Evolutionary conservation across 2,113 vertebrate genomes (phyloP).

Genomic region (Odocoileus virginianus): DNA sequence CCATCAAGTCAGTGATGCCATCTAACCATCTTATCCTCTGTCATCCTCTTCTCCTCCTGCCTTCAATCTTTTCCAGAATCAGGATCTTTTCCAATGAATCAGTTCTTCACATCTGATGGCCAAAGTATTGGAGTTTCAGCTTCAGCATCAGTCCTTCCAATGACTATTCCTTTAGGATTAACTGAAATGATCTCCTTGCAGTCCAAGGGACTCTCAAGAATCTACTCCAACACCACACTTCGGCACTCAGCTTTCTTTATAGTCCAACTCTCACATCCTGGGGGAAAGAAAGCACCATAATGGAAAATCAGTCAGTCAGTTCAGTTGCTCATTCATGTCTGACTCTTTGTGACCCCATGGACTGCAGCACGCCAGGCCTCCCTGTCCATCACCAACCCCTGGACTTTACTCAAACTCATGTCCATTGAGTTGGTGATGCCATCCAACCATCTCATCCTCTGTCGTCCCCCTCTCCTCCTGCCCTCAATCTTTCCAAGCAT

Average conservation of each 20-base stretch:
- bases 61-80: not conserved
- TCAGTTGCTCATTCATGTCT: not conserved
- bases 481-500: not conserved
- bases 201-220: not conserved
- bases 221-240: not conserved
- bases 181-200: not conserved
- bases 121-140: not conserved
- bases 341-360: not conserved
- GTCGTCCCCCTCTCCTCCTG: not conserved
- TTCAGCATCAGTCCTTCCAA: not conserved
- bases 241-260: not conserved
- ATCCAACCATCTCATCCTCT: not conserved
- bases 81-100: not conserved
- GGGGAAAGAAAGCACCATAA: not conserved
- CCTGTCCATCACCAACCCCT: not conserved
- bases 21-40: not conserved
- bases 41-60: not conserved
- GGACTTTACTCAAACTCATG: not conserved
- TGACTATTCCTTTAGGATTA: not conserved
- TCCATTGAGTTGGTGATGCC: not conserved
- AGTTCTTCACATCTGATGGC: not conserved
- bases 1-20: not conserved
- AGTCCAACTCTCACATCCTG: not conserved
- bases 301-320: not conserved
- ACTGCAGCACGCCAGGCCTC: not conserved